Conservation (phyloP, 2,888 invertebrate species). For the Nomada fucata region DNA sequence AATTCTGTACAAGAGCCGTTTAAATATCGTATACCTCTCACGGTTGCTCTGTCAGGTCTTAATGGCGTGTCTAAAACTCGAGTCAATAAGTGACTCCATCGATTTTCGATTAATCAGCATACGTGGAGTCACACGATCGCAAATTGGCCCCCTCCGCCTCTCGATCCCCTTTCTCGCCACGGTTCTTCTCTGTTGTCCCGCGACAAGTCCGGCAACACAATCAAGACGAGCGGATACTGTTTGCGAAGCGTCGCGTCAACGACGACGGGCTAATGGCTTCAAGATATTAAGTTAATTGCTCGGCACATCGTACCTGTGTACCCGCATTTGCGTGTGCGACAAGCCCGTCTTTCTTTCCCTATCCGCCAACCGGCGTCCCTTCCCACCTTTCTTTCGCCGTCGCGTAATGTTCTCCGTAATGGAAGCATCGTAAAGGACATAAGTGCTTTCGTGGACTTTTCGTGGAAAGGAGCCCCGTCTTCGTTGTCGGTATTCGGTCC, state of each 20-base stretch:
- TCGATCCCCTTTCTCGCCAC: not conserved
- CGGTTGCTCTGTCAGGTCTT: no score
- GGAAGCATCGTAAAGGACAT: constrained; percentile 67
- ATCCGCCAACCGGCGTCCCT: constrained; percentile 35
- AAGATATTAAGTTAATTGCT: constrained; percentile 77
- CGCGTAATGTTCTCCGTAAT: constrained; percentile 70
- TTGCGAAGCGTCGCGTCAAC: constrained; percentile 69
- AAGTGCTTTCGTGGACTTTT: constrained; percentile 62
- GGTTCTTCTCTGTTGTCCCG: constrained; percentile 41
- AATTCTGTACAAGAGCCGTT: no score
- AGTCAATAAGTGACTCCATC: constrained; percentile 58
- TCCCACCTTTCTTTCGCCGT: constrained; percentile 40
- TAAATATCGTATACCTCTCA: no score
- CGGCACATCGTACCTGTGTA: constrained; percentile 70
- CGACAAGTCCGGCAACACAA: constrained; percentile 65
- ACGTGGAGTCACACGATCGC: constrained; percentile 37
- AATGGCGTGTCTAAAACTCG: constrained; percentile 17
- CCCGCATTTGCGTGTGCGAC: constrained; percentile 71
- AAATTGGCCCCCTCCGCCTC: constrained; percentile 39
- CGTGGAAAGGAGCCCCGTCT: constrained; percentile 48
- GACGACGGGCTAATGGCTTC: constrained; percentile 73
- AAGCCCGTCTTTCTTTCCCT: constrained; percentile 69
- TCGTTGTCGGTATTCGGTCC: constrained; percentile 57
- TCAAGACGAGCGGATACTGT: constrained; percentile 70
- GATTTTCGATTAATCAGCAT: constrained; percentile 69